These are phyloP conservation scores for Calliphora vicina DNA, from an alignment of 1,140 invertebrate genomes.

Conservation along the genomic window DNA sequence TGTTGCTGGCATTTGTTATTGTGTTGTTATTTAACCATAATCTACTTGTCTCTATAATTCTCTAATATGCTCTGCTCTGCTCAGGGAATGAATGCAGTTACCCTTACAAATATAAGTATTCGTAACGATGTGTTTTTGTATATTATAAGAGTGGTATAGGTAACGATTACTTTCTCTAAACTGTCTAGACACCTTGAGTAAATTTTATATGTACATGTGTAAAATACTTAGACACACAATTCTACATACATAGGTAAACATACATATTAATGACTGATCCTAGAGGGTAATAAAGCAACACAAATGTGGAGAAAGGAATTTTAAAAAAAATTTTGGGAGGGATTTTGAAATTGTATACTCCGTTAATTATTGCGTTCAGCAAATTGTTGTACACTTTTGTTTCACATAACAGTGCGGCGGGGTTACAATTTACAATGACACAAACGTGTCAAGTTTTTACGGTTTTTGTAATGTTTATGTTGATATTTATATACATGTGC, in stretches of 20 bases:
- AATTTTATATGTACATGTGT: not conserved
- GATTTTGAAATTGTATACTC: not conserved
- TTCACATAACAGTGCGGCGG: too few relatives aligned
- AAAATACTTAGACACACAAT: not conserved
- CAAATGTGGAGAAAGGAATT: too few relatives aligned
- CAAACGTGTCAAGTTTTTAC: not conserved
- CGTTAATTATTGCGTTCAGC: not conserved
- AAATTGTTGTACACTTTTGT: too few relatives aligned
- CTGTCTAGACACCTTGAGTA: slow-evolving; percentile 31
- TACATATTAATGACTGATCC: not conserved
- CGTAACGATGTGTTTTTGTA: not conserved
- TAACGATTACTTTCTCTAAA: slow-evolving; percentile 24
- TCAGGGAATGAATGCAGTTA: not conserved
- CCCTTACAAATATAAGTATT: not conserved
- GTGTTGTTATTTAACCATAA: slow-evolving; percentile 24
- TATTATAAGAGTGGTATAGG: not conserved
- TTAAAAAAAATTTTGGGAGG: not conserved
- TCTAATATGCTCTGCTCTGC: not conserved
- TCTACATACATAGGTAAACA: too few relatives aligned
- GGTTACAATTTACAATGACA: not conserved
- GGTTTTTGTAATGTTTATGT: not conserved
- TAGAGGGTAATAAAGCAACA: not conserved
- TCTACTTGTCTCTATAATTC: slow-evolving; percentile 12
- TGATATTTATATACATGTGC: not conserved
- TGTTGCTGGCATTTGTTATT: not conserved